phyloP scores from a whole-genome alignment of 2,888 invertebrate species.

The Chrysina gloriosa region DNA sequence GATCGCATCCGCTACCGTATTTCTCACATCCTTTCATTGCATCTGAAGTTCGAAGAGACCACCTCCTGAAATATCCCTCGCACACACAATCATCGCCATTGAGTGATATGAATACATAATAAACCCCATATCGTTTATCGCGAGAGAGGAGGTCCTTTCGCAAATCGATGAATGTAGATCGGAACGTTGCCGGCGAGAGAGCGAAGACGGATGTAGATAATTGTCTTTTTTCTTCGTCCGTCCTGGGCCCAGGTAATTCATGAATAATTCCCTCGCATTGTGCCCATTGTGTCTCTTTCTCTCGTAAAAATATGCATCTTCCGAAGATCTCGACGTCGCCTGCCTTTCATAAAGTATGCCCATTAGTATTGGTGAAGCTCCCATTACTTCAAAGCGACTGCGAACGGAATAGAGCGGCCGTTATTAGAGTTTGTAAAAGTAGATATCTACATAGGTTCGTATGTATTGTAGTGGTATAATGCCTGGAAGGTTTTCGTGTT shows the following conservation, averaged over 20 bases:
- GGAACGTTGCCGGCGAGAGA: background rate
- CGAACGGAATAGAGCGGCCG: background rate
- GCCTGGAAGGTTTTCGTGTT: background rate
- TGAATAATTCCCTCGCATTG: constrained; percentile 39
- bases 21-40: too few species aligned
- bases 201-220: constrained; percentile 32
- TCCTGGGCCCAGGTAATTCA: constrained; percentile 39
- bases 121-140: constrained; percentile 15
- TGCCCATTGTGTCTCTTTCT: constrained; percentile 22
- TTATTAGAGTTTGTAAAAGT: constrained; percentile 8
- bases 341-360: constrained; percentile 28
- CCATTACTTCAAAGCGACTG: constrained; percentile 14
- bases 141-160: background rate
- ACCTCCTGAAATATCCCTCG: background rate
- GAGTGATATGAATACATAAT: constrained; percentile 15
- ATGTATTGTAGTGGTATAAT: background rate
- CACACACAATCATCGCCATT: background rate
- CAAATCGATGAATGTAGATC: constrained; percentile 33
- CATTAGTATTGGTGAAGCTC: constrained; percentile 32
- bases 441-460: too few species aligned
- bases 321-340: constrained; percentile 24
- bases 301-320: constrained; percentile 33
- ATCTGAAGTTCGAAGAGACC: background rate
- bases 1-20: too few species aligned
- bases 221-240: constrained; percentile 21